A percentile compares a stretch with the other conserved stretches of the same genome.
phyloP scores from a whole-genome alignment of 2,888 invertebrate species.

The Carcina quercana region DNA sequence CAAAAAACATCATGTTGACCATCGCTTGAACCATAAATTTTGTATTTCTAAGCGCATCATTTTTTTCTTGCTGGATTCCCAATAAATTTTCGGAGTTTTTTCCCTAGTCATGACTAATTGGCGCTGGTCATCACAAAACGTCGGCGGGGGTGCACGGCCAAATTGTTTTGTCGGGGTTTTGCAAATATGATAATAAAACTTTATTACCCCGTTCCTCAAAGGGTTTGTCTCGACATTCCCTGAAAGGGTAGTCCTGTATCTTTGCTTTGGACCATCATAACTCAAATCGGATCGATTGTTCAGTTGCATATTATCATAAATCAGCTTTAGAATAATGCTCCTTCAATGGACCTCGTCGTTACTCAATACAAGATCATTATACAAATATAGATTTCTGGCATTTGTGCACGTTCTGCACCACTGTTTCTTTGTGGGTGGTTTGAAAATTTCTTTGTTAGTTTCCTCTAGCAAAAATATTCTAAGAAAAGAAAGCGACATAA shows the following conservation, averaged over 20 bases:
- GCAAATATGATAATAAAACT: conserved; percentile 72
- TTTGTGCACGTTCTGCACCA: conserved; percentile 57
- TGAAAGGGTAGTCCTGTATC: conserved; percentile 63
- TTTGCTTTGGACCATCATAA: conserved; percentile 47
- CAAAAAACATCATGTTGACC: conserved; percentile 49
- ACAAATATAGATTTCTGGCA: conserved; percentile 71
- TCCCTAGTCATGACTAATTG: conserved; percentile 60
- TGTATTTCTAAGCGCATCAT: conserved; percentile 38
- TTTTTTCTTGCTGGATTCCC: conserved; percentile 49
- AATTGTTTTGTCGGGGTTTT: conserved; percentile 53
- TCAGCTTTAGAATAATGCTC: conserved; percentile 57
- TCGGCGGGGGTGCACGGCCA: conserved; percentile 50
- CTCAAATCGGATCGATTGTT: conserved; percentile 64
- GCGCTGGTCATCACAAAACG: conserved; percentile 40
- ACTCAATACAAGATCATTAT: conserved; percentile 69
- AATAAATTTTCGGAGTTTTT: conserved; percentile 48
- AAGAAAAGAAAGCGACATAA: conserved; percentile 58
- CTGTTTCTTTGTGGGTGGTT: conserved; percentile 57
- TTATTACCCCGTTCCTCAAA: conserved; percentile 70
- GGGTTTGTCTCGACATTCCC: conserved; percentile 55
- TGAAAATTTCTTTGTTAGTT: conserved; percentile 45
- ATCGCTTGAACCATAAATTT: conserved; percentile 54
- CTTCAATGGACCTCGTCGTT: conserved; percentile 49
- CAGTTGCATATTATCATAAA: conserved; percentile 67
- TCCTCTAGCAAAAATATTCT: conserved; percentile 40